A percentile compares a stretch with the other conserved stretches of the same genome.
phyloP scores from a whole-genome alignment of 2,113 vertebrate genomes.

The Saiga tatarica region DNA sequence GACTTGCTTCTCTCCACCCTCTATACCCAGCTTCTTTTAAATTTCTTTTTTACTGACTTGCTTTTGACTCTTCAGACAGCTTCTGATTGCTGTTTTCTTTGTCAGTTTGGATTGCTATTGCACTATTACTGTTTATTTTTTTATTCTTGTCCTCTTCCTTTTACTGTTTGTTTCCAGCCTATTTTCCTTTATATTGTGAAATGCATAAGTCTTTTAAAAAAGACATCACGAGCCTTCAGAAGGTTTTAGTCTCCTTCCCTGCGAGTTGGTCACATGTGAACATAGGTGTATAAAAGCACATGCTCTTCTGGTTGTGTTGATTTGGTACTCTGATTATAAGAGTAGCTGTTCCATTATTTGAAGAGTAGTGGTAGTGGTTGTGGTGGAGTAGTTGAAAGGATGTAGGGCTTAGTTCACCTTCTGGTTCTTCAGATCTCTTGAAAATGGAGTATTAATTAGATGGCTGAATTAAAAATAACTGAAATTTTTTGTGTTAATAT shows the following conservation, averaged over 20 bases:
- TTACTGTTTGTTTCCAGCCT: background rate
- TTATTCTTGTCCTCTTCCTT: background rate
- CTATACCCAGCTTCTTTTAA: background rate
- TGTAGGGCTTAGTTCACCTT: background rate
- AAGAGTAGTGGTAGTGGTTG: background rate
- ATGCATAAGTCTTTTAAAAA: background rate
- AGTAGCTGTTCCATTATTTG: background rate
- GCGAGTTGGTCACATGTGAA: background rate
- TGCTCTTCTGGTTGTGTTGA: background rate
- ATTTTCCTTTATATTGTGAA: conserved; percentile 20
- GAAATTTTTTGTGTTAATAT: conserved; percentile 18
- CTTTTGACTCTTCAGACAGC: background rate
- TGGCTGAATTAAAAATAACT: background rate
- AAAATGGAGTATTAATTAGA: conserved; percentile 27
- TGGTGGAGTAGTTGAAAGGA: background rate
- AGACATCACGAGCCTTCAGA: background rate
- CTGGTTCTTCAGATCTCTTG: background rate
- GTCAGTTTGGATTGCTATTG: background rate
- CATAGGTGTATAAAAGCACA: background rate
- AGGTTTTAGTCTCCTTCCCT: background rate
- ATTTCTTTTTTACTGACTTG: conserved; percentile 16
- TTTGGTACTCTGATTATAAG: background rate
- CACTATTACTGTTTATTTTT: background rate
- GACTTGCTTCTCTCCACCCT: background rate
- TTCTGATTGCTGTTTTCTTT: background rate